Evolutionary conservation across 2,797 vertebrate species (phyloP).

Genomic region (Spheniscus humboldti): DNA sequence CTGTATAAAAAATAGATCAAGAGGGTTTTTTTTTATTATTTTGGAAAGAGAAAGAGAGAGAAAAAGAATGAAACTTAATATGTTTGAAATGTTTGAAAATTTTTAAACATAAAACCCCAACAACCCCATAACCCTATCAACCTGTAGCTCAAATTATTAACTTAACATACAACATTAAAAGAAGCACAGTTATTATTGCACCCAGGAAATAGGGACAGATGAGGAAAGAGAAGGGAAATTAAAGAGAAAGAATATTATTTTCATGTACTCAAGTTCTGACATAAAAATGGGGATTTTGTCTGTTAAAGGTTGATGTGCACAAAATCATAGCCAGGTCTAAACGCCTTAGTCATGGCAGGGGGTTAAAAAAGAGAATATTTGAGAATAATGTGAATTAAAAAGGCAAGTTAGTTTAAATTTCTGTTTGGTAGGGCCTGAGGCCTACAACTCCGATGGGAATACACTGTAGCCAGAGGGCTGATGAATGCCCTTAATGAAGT

Average conservation of each 20-base stretch:
- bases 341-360: slow-evolving; percentile 68
- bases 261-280: slow-evolving; percentile 7
- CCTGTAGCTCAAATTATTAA: not conserved
- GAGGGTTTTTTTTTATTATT: not conserved
- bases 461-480: slow-evolving; percentile 86
- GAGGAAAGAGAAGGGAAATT: not conserved
- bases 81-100: slow-evolving; percentile 46
- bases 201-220: not conserved
- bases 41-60: not conserved
- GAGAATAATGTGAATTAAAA: slow-evolving; percentile 80
- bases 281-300: slow-evolving; percentile 41
- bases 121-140: not conserved
- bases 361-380: slow-evolving; percentile 71
- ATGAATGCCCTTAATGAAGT: slow-evolving; percentile 98
- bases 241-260: slow-evolving; percentile 2
- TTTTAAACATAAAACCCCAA: slow-evolving; percentile 45
- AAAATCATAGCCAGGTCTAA: slow-evolving; percentile 57
- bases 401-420: slow-evolving; percentile 82
- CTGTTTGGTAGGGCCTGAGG: slow-evolving; percentile 83
- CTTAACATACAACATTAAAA: not conserved
- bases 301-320: slow-evolving; percentile 43
- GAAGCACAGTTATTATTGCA: not conserved
- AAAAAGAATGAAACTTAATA: slow-evolving; percentile 2
- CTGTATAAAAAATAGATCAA: slow-evolving; percentile 47
- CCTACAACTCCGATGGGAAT: slow-evolving; percentile 81